A percentile compares a stretch with the other conserved stretches of the same genome.
These are phyloP conservation scores for Darevskia mixta DNA, from an alignment of 2,797 vertebrate genomes.

Conservation along the genomic window DNA sequence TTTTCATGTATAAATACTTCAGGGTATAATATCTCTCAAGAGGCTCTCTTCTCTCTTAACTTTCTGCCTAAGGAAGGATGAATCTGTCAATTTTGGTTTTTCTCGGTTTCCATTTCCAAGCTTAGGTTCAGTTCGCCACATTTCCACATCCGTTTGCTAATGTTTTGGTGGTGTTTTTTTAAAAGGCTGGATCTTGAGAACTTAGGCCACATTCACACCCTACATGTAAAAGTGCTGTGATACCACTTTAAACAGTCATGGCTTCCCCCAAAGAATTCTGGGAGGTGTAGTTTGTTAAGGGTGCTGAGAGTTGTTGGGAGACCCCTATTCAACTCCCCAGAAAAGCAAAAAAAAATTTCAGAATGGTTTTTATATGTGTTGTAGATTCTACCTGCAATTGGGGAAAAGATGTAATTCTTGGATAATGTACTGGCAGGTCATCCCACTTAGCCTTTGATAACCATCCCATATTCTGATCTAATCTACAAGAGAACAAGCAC, in stretches of 20 bases:
- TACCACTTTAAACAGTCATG: neutral
- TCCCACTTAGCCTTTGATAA: neutral
- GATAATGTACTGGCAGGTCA: slow-evolving; percentile 1
- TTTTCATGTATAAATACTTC: neutral
- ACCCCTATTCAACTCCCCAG: too few relatives aligned
- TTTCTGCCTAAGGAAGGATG: neutral
- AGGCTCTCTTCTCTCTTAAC: neutral
- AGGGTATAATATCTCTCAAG: neutral
- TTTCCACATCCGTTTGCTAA: too few relatives aligned
- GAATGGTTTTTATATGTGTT: too few relatives aligned
- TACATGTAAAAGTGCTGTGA: neutral
- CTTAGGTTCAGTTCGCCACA: too few relatives aligned
- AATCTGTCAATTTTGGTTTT: too few relatives aligned
- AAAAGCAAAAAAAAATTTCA: too few relatives aligned
- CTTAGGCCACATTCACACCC: neutral
- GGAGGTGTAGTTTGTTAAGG: too few relatives aligned
- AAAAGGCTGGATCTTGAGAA: neutral
- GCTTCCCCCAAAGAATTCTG: too few relatives aligned
- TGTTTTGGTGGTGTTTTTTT: too few relatives aligned
- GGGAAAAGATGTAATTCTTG: neutral
- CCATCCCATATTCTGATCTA: neutral
- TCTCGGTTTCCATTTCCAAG: too few relatives aligned
- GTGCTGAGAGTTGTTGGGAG: too few relatives aligned
- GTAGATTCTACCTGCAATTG: neutral
- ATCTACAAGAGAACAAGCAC: neutral